These are phyloP conservation scores for Phaedon cochleariae DNA, from an alignment of 2,888 invertebrate species.

Conservation along the genomic window DNA sequence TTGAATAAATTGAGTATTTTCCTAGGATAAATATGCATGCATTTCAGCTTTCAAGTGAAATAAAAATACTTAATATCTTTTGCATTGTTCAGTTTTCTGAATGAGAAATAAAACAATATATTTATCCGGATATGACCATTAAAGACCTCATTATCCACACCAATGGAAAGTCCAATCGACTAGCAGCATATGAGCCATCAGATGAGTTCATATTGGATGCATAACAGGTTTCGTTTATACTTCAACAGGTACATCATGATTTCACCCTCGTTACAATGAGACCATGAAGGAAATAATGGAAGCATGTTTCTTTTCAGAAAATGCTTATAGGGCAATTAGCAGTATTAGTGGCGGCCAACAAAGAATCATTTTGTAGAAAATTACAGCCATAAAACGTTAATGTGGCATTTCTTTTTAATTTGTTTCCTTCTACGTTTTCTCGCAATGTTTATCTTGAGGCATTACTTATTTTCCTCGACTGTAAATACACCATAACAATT, in stretches of 20 bases:
- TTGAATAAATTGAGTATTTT: no score
- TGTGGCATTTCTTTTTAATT: conserved; percentile 39
- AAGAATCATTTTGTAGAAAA: conserved; percentile 33
- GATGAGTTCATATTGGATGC: background rate
- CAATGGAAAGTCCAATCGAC: no score
- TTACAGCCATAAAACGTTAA: conserved; percentile 39
- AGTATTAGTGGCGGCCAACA: conserved; percentile 25
- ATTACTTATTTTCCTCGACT: conserved; percentile 10
- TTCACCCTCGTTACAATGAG: background rate
- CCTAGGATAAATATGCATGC: no score
- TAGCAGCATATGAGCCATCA: no score
- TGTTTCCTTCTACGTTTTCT: conserved; percentile 27
- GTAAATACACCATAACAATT: conserved; percentile 1
- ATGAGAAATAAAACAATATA: no score
- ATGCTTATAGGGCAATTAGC: conserved; percentile 35
- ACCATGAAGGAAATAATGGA: background rate
- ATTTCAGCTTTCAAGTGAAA: no score
- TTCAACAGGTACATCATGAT: background rate
- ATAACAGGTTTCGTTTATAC: background rate
- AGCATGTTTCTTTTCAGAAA: background rate
- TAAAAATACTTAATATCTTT: no score
- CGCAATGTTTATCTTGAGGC: conserved; percentile 23
- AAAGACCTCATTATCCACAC: no score
- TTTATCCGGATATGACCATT: no score
- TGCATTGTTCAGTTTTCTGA: no score